Base-by-base conservation (phyloP, 2,888 invertebrate genomes). In the Ligdia adustata region DNA sequence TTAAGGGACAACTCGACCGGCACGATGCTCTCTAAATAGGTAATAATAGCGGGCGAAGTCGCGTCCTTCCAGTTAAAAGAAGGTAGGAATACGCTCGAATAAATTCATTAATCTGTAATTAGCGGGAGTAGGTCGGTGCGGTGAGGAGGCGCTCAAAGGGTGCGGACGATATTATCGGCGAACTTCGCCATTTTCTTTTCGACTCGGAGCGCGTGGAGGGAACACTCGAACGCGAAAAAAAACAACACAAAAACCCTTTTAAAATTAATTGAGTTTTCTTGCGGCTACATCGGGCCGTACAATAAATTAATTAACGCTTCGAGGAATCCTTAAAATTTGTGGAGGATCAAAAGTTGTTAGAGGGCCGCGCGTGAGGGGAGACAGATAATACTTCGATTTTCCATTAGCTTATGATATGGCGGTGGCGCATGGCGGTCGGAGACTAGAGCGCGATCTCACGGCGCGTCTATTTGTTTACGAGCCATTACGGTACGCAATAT, bases 241-340 rank as follows among this genome's bases (percentile, higher is more conserved):
- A 86, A 84, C 80, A 88, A 89, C 88, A 89, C 82, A 88, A 89
- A 88, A 90, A 88, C 90, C 89, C 89, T 90, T 90, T 90, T 86
- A 90, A 88, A 88, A 89, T 90, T 89, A 90, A 90, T 89, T 90
- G 90, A 89, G 88, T 90, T 89, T 89, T 88, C 88, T 88, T 88
- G 88, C 78, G 85, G 88, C 82, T 82, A 88, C 86, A 86, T 83
- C 78, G 80, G 71, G 75, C 70, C 80, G 80, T 87, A 86, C 86
- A 88, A 87, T 88, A 87, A 89, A 90, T 89, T 89, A 88, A 90
- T 89, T 88, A 89, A 85, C 86, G 89, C 86, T 87, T 73, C 72
- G 75, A 88, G 82, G 86, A 88, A 87, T 87, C 85, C 82, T 86
- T 83, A 87, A 88, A 88, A 88, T 88, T 89, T 79, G 84, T 80